These are phyloP conservation scores for Nibea albiflora DNA, from an alignment of 2,113 vertebrate species.

Conservation along the genomic window DNA sequence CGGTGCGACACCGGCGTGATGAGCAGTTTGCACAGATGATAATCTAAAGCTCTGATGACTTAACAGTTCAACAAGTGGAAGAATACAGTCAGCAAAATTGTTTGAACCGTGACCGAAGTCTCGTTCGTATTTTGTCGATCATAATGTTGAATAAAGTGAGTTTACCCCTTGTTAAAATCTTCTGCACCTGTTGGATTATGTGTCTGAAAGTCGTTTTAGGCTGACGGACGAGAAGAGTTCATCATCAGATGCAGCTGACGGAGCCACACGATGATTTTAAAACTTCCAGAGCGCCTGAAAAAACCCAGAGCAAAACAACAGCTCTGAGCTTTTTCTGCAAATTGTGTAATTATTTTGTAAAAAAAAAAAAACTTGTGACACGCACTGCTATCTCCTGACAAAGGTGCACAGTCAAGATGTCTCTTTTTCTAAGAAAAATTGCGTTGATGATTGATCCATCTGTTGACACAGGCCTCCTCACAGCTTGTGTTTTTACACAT, in stretches of 20 bases:
- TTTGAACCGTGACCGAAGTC: not conserved
- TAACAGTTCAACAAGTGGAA: constrained; percentile 7
- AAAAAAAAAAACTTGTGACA: not conserved
- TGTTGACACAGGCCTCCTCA: not conserved
- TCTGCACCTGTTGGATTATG: not conserved
- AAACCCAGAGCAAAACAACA: not conserved
- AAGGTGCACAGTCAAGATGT: too few species aligned
- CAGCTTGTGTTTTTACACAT: not conserved
- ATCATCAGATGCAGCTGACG: not conserved
- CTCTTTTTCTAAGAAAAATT: too few species aligned
- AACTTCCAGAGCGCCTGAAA: not conserved
- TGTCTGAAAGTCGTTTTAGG: constrained; percentile 16
- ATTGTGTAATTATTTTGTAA: not conserved
- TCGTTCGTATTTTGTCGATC: not conserved
- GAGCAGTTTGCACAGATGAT: not conserved
- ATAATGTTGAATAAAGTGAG: not conserved
- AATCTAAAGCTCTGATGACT: constrained; percentile 20
- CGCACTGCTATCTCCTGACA: too few species aligned
- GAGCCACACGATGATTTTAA: not conserved
- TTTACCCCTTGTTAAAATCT: not conserved
- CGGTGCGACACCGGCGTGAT: not conserved
- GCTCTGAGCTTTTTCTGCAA: not conserved
- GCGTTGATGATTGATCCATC: not conserved
- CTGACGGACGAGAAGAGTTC: not conserved
- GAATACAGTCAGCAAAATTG: not conserved